phyloP scores from a whole-genome alignment of 1,140 invertebrate genomes.

The Venustaconcha ellipsiformis region DNA sequence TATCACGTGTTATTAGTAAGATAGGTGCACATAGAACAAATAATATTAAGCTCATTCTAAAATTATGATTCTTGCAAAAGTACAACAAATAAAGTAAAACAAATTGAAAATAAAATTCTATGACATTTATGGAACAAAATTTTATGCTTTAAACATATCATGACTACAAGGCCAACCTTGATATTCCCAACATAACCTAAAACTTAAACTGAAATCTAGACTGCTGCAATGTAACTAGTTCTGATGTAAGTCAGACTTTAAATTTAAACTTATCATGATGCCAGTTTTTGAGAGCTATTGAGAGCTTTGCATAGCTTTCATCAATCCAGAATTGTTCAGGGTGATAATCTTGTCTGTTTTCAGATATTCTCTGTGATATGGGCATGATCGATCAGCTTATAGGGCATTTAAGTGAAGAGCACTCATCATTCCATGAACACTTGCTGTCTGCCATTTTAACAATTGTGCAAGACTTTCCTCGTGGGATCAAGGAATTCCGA shows the following conservation, averaged over 20 bases:
- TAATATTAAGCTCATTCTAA: too few relatives aligned
- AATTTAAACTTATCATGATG: conserved; percentile 5
- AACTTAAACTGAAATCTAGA: too few relatives aligned
- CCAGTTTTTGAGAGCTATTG: background rate
- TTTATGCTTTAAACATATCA: too few relatives aligned
- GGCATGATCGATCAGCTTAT: conserved; percentile 74
- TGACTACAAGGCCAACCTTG: too few relatives aligned
- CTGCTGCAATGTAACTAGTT: background rate
- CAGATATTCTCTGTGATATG: conserved; percentile 73
- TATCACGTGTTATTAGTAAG: too few relatives aligned
- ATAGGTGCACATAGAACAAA: too few relatives aligned
- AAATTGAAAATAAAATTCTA: too few relatives aligned
- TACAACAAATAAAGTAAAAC: too few relatives aligned
- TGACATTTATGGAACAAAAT: too few relatives aligned
- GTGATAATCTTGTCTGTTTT: conserved; percentile 7
- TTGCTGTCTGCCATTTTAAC: conserved; percentile 71
- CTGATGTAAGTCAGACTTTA: background rate
- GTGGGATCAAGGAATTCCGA: conserved; percentile 70
- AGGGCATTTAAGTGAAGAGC: conserved; percentile 69
- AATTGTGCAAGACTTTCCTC: conserved; percentile 70
- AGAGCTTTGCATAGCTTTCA: background rate
- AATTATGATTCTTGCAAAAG: too few relatives aligned
- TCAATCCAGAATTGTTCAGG: background rate
- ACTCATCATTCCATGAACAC: conserved; percentile 72
- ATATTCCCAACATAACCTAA: too few relatives aligned